Base-by-base conservation (phyloP, 2,888 invertebrate genomes). In the Cyclophora punctaria region DNA sequence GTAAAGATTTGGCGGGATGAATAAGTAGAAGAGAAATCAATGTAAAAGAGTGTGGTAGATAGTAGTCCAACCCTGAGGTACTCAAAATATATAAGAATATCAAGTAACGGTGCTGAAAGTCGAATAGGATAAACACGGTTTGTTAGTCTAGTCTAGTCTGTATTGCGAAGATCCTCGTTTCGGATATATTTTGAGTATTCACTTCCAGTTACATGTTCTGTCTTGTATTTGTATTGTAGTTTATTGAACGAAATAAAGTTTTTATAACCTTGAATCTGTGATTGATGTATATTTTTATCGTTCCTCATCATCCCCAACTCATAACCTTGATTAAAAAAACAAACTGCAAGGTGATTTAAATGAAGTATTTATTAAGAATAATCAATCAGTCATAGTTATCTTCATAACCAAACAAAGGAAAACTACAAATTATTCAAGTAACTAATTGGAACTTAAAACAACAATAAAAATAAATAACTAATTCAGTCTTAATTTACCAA, bases 161-260 rank as follows among this genome's bases (percentile, higher is more conserved):
- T 40, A 37, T 5, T 5, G 37, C 4, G 37, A 37, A 37, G 37
- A 37, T 37, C 37, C 5, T 37, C 37, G 37, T 37, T 1, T 45
- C 45, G 50, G 40, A 51, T 56, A 46, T 53, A 52, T 51, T 58
- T 51, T 52, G 48, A 54, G 49, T 48, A 7, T 20, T 20, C 41
- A 41, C 5, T 47, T 35, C 46, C 48, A 20, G 20, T 35, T 48
- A 57, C 57, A 55, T 59, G 57, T 55, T 57, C 5, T 57, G 57
- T 62, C 58, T 56, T 51, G 48, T 63, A 64, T 62, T 50, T 56
- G 64, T 75, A 75, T 69, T 69, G 69, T 73, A 69, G 37, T 71
- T 20, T 69, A 64, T 67, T 62, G 58, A 64, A 20, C 20, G 59
- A 69, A 73, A 72, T 74, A 71, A 71, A 72, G 62, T 60, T 73